Percentiles rank a stretch among this genome's conserved stretches.
These are phyloP conservation scores for Drosophila carrolli DNA, from an alignment of 1,140 invertebrate species.

Conservation along the genomic window DNA sequence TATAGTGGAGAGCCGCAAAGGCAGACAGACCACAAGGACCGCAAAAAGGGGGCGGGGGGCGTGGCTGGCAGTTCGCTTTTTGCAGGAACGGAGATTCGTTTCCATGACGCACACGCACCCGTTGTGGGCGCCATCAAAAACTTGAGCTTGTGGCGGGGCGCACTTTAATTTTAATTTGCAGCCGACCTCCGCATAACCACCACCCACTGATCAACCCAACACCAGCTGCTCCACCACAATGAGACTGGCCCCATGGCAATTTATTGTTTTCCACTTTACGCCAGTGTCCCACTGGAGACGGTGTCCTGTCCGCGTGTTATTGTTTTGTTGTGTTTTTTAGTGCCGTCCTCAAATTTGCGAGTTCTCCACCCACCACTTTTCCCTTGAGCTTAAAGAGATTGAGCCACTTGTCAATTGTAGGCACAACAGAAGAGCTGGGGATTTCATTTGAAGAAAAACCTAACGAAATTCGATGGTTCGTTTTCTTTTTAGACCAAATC, in stretches of 20 bases:
- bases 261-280: constrained; percentile 79
- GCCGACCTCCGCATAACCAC: constrained; percentile 24
- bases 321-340: constrained; percentile 63
- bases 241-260: constrained; percentile 59
- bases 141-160: constrained; percentile 70
- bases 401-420: constrained; percentile 73
- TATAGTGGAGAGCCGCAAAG: constrained; percentile 46
- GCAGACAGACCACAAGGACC: constrained; percentile 56
- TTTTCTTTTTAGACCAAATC: no score
- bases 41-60: constrained; percentile 11
- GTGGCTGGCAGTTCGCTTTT: neutral
- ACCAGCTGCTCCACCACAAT: constrained; percentile 13
- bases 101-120: constrained; percentile 57
- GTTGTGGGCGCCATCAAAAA: constrained; percentile 74
- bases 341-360: constrained; percentile 55
- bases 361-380: constrained; percentile 4
- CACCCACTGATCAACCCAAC: neutral
- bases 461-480: no score
- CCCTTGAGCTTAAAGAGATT: constrained; percentile 62
- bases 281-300: constrained; percentile 46
- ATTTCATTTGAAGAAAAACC: constrained; percentile 16
- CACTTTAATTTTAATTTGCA: constrained; percentile 78
- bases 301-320: constrained; percentile 47
- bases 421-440: constrained; percentile 10
- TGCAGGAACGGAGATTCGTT: neutral